Base-by-base conservation (phyloP, 1,140 invertebrate genomes). In the Sycobia sp. region DNA sequence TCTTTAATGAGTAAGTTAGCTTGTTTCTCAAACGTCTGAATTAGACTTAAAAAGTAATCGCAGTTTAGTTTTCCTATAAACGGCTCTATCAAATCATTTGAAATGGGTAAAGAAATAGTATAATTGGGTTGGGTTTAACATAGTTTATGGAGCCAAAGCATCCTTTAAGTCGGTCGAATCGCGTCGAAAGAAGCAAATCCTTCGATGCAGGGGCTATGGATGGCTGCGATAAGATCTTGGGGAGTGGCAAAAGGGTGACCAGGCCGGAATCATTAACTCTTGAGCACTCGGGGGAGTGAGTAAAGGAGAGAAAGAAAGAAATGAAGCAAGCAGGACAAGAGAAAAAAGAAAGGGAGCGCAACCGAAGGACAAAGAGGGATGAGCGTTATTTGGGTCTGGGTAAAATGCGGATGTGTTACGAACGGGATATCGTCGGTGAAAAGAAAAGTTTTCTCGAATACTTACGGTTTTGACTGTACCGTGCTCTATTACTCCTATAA, bases 401-500 rank as follows among this genome's bases (percentile, higher is more conserved):
- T n/a, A n/a, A n/a, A n/a, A n/a, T n/a, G n/a, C n/a, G n/a, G n/a
- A n/a, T n/a, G n/a, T n/a, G n/a, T n/a, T n/a, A n/a, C n/a, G n/a
- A n/a, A n/a, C n/a, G n/a, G n/a, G n/a, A n/a, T n/a, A n/a, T n/a
- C n/a, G n/a, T n/a, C n/a, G n/a, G n/a, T n/a, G n/a, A n/a, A n/a
- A n/a, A n/a, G n/a, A n/a, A n/a, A n/a, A n/a, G n/a, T n/a, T n/a
- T n/a, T n/a, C 29, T 11, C 29, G 29, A 27, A 27, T 27, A 18
- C 23, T 29, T 29, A 44, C 8, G 13, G 23, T 16, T 22, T 20
- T 1, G 25, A 73, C 73, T 76, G 47, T 54, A 50, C 49, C 60
- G 64, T 65, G 29, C 29, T 71, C 74, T 74, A 81, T 80, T 81
- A 79, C 74, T 69, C 76, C 70, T 74, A 74, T 79, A 81, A 81